These are phyloP conservation scores for Drosophila kikkawai DNA, from an alignment of 1,140 invertebrate genomes.

Conservation along the genomic window DNA sequence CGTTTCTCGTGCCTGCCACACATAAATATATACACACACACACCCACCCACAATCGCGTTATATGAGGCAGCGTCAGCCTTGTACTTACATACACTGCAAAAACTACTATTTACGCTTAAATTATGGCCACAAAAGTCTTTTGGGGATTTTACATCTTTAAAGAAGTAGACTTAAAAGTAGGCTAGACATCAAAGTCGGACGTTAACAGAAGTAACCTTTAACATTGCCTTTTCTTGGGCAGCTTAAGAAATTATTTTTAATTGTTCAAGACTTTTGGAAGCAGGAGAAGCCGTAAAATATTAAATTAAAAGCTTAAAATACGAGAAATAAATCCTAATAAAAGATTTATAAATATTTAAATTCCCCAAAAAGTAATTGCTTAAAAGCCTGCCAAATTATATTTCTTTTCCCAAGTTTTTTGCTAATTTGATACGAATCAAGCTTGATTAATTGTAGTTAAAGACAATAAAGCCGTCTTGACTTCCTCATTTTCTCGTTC, in stretches of 20 bases:
- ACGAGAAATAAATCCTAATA: too few species aligned
- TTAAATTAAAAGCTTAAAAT: background rate
- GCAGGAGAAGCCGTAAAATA: background rate
- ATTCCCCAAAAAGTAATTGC: background rate
- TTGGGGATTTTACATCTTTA: background rate
- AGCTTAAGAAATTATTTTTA: background rate
- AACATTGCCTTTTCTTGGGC: background rate
- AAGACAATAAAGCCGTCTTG: background rate
- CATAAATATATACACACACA: slow-evolving; percentile 44
- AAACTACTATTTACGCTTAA: slow-evolving; percentile 1
- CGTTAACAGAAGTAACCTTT: background rate
- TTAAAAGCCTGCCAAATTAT: background rate
- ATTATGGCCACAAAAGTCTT: background rate
- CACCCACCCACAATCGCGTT: slow-evolving; percentile 15
- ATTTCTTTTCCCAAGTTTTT: too few species aligned
- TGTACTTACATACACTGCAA: slow-evolving; percentile 46
- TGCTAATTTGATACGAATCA: slow-evolving; percentile 4
- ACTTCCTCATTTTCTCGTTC: slow-evolving; percentile 1
- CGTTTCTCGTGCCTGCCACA: slow-evolving; percentile 78
- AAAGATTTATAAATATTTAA: background rate
- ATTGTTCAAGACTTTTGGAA: background rate
- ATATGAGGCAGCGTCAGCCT: slow-evolving; percentile 23
- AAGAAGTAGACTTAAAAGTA: background rate
- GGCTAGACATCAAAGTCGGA: background rate
- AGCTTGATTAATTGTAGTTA: slow-evolving; percentile 9